Evolutionary conservation across 2,888 invertebrate species (phyloP).

Genomic region (Stegana nigrithorax): DNA sequence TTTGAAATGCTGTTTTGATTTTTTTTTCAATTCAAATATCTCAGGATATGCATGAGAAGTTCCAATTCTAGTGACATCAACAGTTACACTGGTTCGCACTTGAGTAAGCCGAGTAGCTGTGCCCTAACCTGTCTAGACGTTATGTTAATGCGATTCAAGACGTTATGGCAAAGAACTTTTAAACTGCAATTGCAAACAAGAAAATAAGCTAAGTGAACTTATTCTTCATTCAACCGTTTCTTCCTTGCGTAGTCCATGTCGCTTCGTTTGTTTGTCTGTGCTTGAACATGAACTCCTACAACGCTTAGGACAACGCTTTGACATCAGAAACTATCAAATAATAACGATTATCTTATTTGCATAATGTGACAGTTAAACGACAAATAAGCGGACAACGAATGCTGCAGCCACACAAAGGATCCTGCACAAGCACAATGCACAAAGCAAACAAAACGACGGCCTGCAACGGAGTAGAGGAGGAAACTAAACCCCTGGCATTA

Average conservation of each 20-base stretch:
- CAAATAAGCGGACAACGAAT: constrained; percentile 47
- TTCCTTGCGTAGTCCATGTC: too few species aligned
- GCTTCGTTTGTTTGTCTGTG: not conserved
- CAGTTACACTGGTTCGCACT: not conserved
- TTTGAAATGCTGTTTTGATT: too few species aligned
- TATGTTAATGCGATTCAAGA: not conserved
- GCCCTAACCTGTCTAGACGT: not conserved
- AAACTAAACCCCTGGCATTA: constrained; percentile 5
- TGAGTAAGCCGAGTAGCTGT: not conserved
- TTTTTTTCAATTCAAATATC: too few species aligned
- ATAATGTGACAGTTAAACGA: constrained; percentile 56
- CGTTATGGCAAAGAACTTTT: not conserved
- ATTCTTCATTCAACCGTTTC: not conserved
- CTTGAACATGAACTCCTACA: not conserved
- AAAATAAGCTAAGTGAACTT: not conserved
- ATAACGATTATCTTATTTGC: constrained; percentile 59
- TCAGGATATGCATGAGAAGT: too few species aligned
- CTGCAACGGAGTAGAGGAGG: not conserved
- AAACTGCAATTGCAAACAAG: not conserved
- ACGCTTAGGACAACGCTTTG: constrained; percentile 37
- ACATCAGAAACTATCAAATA: constrained; percentile 61
- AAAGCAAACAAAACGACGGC: not conserved
- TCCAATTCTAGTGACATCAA: too few species aligned
- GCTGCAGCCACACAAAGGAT: constrained; percentile 13
- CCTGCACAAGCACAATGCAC: not conserved